Percentiles rank a stretch among this genome's conserved stretches.
Evolutionary conservation across 2,888 invertebrate genomes (phyloP).

Genomic region (Ptychoptera albimana): DNA sequence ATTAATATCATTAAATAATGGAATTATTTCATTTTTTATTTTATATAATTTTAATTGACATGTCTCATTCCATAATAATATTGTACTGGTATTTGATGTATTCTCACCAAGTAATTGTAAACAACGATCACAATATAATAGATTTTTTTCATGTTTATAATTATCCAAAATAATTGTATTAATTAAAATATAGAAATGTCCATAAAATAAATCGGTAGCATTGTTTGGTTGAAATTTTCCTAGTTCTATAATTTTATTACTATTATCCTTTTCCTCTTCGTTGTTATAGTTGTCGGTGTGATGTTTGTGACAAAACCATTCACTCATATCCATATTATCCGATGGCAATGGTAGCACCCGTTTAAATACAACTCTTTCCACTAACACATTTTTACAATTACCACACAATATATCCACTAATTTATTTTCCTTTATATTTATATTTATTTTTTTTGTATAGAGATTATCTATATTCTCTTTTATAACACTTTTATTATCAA

Average conservation of each 20-base stretch:
- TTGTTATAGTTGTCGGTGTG: background rate
- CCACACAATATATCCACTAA: slow-evolving; percentile 7
- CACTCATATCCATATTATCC: slow-evolving; percentile 10
- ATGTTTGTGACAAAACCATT: slow-evolving; percentile 13
- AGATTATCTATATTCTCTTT: background rate
- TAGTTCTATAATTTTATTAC: background rate
- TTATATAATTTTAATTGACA: too few species aligned
- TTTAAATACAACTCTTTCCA: slow-evolving; percentile 5
- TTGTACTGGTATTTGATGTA: too few species aligned
- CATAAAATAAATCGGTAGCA: background rate
- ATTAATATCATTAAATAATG: too few species aligned
- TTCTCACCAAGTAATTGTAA: too few species aligned
- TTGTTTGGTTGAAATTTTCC: background rate
- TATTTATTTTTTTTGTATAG: background rate
- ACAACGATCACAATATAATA: too few species aligned
- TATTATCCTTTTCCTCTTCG: background rate
- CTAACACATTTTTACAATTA: slow-evolving; percentile 8
- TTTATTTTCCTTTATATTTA: slow-evolving; percentile 1
- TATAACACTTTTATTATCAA: background rate
- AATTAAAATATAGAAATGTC: background rate
- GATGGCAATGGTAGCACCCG: slow-evolving; percentile 12
- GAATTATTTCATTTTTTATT: too few species aligned
- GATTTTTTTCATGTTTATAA: background rate
- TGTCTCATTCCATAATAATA: too few species aligned
- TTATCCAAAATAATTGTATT: background rate